A percentile compares a stretch with the other conserved stretches of the same genome.
These are phyloP conservation scores for Castor canadensis DNA, from an alignment of 2,113 vertebrate genomes.

Conservation along the genomic window DNA sequence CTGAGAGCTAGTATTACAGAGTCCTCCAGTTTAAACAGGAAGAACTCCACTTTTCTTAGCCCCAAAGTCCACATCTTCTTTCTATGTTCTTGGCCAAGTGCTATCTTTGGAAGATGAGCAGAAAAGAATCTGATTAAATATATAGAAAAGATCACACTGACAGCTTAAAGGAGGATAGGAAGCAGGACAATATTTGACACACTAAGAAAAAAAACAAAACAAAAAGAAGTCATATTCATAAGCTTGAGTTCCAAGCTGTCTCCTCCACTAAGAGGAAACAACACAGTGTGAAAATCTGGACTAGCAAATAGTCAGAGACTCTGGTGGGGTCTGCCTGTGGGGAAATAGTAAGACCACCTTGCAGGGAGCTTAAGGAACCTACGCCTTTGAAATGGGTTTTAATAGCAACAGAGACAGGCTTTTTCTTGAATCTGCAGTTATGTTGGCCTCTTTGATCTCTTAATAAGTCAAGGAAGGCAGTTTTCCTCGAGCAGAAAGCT, in stretches of 20 bases:
- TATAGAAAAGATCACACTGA: not conserved
- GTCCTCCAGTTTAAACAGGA: not conserved
- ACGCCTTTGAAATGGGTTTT: not conserved
- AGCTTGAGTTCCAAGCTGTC: not conserved
- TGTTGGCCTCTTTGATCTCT: slow-evolving; percentile 38
- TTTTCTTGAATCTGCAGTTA: not conserved
- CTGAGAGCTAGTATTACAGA: not conserved
- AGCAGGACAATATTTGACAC: not conserved
- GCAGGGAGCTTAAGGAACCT: not conserved
- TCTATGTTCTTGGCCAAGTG: not conserved
- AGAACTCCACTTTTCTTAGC: not conserved
- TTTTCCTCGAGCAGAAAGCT: not conserved
- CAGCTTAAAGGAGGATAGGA: not conserved
- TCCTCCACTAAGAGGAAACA: not conserved
- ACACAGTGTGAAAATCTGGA: not conserved
- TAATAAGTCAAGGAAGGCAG: not conserved
- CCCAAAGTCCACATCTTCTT: not conserved
- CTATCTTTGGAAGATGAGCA: not conserved
- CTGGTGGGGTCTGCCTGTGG: not conserved
- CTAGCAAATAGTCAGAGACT: not conserved
- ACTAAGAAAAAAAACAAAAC: not conserved
- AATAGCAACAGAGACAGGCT: not conserved
- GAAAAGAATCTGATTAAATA: not conserved
- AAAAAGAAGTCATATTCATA: not conserved
- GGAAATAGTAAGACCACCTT: not conserved